These are phyloP conservation scores for Glossophaga mutica DNA, from an alignment of 2,797 vertebrate genomes.

Conservation along the genomic window DNA sequence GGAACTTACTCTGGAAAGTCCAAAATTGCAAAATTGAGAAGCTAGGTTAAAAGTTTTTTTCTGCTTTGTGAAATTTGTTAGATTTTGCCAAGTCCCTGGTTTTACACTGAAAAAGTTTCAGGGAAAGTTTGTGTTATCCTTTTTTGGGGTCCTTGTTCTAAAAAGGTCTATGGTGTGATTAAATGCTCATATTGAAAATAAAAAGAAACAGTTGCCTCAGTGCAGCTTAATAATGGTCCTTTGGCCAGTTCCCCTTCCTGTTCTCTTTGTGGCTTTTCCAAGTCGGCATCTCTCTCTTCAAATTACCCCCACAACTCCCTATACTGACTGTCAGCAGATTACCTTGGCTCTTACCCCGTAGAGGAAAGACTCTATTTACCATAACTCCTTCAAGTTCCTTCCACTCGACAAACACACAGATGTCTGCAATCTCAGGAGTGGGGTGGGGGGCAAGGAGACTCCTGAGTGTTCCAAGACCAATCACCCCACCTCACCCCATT, in stretches of 20 bases:
- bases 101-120: background rate
- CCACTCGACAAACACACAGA: background rate
- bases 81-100: background rate
- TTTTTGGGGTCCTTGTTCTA: background rate
- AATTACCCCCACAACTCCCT: background rate
- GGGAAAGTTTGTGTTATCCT: background rate
- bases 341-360: background rate
- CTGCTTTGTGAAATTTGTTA: background rate
- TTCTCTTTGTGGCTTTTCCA: background rate
- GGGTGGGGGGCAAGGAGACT: too few relatives aligned
- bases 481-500: background rate
- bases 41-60: background rate
- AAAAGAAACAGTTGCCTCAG: background rate
- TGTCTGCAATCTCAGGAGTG: background rate
- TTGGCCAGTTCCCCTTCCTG: background rate
- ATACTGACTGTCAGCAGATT: background rate
- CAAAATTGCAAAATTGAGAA: conserved; percentile 24
- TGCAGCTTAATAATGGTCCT: background rate
- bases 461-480: background rate
- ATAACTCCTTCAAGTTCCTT: background rate
- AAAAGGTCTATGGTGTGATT: background rate
- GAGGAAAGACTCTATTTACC: background rate
- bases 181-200: conserved; percentile 5
- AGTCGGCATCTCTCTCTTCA: background rate
- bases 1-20: background rate